phyloP scores from a whole-genome alignment of 2,888 invertebrate genomes.

The Spicauda simplicius region DNA sequence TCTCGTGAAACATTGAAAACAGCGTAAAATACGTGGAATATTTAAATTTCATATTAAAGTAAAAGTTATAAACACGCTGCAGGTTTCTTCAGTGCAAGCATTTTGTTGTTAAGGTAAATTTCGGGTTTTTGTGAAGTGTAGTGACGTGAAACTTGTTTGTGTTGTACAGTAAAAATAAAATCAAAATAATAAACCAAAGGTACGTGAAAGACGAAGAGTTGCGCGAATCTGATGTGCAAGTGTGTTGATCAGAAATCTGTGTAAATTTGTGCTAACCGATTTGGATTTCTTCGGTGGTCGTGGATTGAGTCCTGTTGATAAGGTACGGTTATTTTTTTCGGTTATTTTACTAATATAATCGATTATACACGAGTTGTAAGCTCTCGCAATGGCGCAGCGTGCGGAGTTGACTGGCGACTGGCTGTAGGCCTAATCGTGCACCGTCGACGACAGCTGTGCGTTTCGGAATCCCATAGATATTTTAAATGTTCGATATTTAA shows the following conservation, averaged over 20 bases:
- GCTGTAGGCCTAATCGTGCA: conserved; percentile 59
- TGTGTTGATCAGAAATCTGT: conserved; percentile 51
- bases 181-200: conserved; percentile 33
- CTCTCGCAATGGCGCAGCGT: conserved; percentile 24
- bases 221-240: conserved; percentile 41
- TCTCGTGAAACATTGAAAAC: background rate
- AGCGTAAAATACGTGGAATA: background rate
- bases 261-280: conserved; percentile 44
- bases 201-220: conserved; percentile 43
- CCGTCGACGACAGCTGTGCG: conserved; percentile 41
- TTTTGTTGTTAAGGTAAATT: background rate
- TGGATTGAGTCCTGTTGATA: conserved; percentile 62
- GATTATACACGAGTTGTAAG: conserved; percentile 14
- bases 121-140: conserved; percentile 19
- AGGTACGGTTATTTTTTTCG: conserved; percentile 59
- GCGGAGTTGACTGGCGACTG: conserved; percentile 33
- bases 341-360: conserved; percentile 20
- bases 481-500: background rate
- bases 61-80: background rate
- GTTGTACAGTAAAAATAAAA: conserved; percentile 18
- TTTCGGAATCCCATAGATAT: background rate
- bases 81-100: background rate
- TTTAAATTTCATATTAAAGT: background rate
- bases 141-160: conserved; percentile 24
- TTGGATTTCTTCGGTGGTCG: conserved; percentile 70